phyloP scores from a whole-genome alignment of 2,113 vertebrate genomes.

The Platichthys stellatus region DNA sequence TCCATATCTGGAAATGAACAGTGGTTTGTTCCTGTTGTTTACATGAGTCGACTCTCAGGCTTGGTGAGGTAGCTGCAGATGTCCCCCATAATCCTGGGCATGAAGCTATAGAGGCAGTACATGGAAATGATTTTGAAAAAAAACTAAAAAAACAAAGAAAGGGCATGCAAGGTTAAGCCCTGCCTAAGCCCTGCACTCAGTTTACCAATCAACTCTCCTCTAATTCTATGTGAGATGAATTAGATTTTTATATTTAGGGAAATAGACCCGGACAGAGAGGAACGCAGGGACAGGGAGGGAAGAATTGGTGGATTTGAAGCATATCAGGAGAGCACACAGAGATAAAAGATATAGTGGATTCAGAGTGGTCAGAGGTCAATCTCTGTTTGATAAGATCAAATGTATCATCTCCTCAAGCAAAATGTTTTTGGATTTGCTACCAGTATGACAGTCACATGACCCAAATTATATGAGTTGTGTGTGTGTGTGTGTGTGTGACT shows the following conservation, averaged over 20 bases:
- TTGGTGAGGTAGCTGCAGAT: conserved; percentile 26
- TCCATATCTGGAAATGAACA: conserved; percentile 3
- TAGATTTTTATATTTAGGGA: conserved; percentile 4
- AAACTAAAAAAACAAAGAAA: conserved; percentile 41
- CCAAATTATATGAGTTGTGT: not conserved
- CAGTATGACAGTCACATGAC: not conserved
- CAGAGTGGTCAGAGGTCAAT: conserved; percentile 29
- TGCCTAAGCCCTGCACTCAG: conserved; percentile 28
- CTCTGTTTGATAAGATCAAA: conserved; percentile 27
- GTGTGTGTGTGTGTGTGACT: conserved; percentile 3
- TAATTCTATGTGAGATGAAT: conserved; percentile 7
- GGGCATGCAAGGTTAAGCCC: conserved; percentile 34
- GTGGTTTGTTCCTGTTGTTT: conserved; percentile 8
- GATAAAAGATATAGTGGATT: not conserved
- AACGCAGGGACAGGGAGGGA: not conserved
- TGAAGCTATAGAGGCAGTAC: conserved; percentile 34
- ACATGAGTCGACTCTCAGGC: conserved; percentile 9
- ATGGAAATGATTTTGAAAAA: conserved; percentile 39
- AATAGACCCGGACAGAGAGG: not conserved
- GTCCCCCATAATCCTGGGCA: conserved; percentile 34
- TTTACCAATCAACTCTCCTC: conserved; percentile 25
- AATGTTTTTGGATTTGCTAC: conserved; percentile 19
- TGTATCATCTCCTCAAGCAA: conserved; percentile 25
- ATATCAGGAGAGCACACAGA: not conserved
- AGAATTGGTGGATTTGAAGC: not conserved